Evolutionary conservation across 2,797 vertebrate genomes (phyloP).

Genomic region (Tinamus major): DNA sequence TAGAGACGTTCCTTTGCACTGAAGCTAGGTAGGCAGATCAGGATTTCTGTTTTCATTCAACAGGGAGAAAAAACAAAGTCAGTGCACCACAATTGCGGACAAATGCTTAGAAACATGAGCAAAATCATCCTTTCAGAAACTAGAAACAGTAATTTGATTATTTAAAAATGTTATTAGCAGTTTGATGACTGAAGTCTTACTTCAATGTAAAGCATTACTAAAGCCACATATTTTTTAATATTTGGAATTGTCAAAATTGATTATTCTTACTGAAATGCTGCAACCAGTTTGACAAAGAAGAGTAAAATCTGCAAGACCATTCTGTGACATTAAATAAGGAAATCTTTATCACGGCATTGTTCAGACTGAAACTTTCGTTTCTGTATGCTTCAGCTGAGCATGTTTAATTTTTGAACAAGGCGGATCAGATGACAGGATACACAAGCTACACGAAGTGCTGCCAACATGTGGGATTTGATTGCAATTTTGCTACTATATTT

Average conservation of each 20-base stretch:
- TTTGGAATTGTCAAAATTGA: neutral
- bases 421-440: constrained; percentile 59
- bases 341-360: neutral
- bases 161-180: neutral
- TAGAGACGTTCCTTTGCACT: neutral
- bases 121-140: neutral
- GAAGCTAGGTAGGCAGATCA: neutral
- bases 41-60: neutral
- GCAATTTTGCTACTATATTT: constrained; percentile 49
- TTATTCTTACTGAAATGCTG: neutral
- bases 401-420: constrained; percentile 44
- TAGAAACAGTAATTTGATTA: neutral
- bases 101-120: neutral
- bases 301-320: neutral
- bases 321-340: neutral
- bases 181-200: neutral
- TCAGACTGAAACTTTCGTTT: constrained; percentile 47
- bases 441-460: constrained; percentile 38
- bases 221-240: neutral
- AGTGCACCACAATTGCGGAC: neutral
- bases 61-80: neutral
- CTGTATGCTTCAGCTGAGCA: constrained; percentile 23
- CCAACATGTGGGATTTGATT: constrained; percentile 26
- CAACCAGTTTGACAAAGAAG: neutral
- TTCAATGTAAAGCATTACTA: neutral